phyloP scores from a whole-genome alignment of 2,797 vertebrate genomes.

The Synaphobranchus kaupii region DNA sequence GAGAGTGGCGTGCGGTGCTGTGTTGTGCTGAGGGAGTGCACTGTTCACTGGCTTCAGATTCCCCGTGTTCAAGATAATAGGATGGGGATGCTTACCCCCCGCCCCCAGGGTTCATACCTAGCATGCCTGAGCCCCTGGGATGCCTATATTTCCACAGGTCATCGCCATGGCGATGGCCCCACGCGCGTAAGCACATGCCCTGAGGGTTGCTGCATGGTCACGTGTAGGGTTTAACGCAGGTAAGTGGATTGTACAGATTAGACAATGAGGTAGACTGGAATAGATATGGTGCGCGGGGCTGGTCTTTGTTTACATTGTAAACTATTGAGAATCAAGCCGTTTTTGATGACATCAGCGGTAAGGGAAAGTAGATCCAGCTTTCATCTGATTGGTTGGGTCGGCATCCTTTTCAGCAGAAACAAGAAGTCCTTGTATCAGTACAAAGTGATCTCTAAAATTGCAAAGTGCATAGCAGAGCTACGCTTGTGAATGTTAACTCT shows the following conservation, averaged over 20 bases:
- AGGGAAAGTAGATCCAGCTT: background rate
- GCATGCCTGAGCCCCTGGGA: background rate
- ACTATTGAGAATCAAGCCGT: background rate
- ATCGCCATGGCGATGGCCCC: background rate
- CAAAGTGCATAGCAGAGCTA: background rate
- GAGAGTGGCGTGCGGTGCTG: background rate
- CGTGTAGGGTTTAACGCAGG: background rate
- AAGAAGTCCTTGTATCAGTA: background rate
- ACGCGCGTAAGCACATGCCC: background rate
- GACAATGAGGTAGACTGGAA: background rate
- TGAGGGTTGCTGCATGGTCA: background rate
- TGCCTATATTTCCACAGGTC: background rate
- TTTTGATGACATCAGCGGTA: background rate
- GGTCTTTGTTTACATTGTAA: background rate
- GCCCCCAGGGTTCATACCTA: background rate
- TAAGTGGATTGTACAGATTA: conserved; percentile 15
- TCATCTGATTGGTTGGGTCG: background rate
- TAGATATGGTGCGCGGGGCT: background rate
- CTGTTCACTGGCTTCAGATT: background rate
- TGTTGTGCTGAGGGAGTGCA: background rate
- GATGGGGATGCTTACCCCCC: background rate
- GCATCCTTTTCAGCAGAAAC: background rate
- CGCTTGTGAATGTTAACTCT: background rate
- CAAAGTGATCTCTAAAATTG: background rate
- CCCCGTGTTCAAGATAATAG: background rate